These are phyloP conservation scores for Icerya purchasi DNA, from an alignment of 2,888 invertebrate genomes.

Conservation along the genomic window DNA sequence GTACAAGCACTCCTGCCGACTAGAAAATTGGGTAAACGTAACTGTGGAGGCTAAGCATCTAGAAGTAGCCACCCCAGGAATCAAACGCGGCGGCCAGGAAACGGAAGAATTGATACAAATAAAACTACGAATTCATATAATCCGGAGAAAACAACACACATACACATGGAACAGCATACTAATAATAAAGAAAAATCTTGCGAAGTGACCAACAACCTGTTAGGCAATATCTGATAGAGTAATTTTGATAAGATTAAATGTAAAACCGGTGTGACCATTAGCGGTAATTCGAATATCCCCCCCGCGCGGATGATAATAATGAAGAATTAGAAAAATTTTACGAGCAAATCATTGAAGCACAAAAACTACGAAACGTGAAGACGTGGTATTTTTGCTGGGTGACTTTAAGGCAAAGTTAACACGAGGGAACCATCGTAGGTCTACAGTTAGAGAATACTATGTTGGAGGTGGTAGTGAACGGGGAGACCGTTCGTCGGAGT, in stretches of 20 bases:
- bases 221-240: neutral
- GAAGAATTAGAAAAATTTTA: neutral
- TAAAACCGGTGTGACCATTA: neutral
- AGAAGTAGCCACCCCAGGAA: neutral
- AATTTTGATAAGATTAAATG: neutral
- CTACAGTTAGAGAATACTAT: neutral
- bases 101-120: neutral
- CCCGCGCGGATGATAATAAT: neutral
- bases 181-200: neutral
- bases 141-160: neutral
- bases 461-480: neutral
- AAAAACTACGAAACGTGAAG: neutral
- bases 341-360: neutral
- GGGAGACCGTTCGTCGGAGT: too few relatives aligned
- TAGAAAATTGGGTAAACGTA: too few relatives aligned
- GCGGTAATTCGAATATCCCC: neutral
- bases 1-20: neutral
- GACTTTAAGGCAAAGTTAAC: neutral
- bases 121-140: neutral
- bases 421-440: neutral
- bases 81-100: neutral
- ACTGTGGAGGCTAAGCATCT: neutral
- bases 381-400: neutral
- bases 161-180: neutral
- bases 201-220: neutral